Conservation (phyloP, 2,888 invertebrate genomes). For the Eupeodes luniger region DNA sequence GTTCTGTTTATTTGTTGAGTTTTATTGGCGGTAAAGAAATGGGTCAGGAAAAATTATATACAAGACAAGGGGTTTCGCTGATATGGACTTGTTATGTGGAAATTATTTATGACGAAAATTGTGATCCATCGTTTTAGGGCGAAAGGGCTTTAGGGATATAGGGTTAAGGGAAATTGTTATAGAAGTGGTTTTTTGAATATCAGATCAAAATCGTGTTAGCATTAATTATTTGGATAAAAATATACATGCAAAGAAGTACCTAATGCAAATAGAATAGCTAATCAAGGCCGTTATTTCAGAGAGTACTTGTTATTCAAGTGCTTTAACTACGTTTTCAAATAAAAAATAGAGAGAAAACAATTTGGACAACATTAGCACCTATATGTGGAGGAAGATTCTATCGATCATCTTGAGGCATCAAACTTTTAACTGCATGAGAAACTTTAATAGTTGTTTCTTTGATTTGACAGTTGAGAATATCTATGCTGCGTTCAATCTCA, state of each 20-base stretch:
- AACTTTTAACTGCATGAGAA: too few species aligned
- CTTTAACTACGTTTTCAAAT: too few species aligned
- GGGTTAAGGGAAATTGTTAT: neutral
- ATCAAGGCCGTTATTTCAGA: neutral
- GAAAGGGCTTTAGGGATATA: neutral
- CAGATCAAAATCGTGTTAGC: constrained; percentile 4
- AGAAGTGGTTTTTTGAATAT: constrained; percentile 7
- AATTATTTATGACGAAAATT: constrained; percentile 61
- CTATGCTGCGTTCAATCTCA: too few species aligned
- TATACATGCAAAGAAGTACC: neutral
- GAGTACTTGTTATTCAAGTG: too few species aligned
- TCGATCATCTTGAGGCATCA: too few species aligned
- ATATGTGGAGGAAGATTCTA: too few species aligned
- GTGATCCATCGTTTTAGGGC: constrained; percentile 29
- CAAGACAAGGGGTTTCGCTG: constrained; percentile 22
- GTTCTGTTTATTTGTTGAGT: constrained; percentile 71
- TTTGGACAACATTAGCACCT: too few species aligned
- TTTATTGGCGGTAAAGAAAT: constrained; percentile 70
- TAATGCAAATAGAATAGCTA: neutral
- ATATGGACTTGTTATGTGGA: constrained; percentile 48
- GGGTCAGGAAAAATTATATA: constrained; percentile 65
- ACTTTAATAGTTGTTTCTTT: too few species aligned
- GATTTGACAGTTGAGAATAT: too few species aligned
- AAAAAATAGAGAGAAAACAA: too few species aligned
- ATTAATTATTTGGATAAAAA: constrained; percentile 4